Conservation (phyloP, 2,888 invertebrate genomes). For the Physocephala rufipes region DNA sequence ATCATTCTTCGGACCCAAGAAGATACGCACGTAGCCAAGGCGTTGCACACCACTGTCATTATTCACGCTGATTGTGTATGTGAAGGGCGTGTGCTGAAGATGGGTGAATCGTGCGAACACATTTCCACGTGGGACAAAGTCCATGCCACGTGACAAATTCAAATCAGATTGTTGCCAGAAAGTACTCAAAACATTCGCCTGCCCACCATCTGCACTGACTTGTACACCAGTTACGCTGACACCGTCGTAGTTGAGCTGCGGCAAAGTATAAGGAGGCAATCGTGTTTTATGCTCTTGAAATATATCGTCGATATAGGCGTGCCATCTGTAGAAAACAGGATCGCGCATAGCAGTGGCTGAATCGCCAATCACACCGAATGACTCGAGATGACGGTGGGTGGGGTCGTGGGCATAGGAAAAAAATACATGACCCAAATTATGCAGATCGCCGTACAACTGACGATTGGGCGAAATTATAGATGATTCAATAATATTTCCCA, state of each 20-base stretch:
- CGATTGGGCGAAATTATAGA: slow-evolving; percentile 76
- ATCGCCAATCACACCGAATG: slow-evolving; percentile 84
- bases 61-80: slow-evolving; percentile 73
- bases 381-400: slow-evolving; percentile 76
- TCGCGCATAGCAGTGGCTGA: slow-evolving; percentile 87
- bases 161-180: slow-evolving; percentile 84
- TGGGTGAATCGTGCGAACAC: slow-evolving; percentile 79
- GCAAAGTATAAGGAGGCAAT: slow-evolving; percentile 71
- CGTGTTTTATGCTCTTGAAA: slow-evolving; percentile 79
- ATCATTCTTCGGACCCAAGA: slow-evolving; percentile 73
- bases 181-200: slow-evolving; percentile 72
- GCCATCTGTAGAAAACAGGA: slow-evolving; percentile 88
- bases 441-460: slow-evolving; percentile 79
- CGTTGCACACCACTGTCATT: slow-evolving; percentile 68
- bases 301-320: slow-evolving; percentile 80
- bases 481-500: slow-evolving; percentile 84
- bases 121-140: slow-evolving; percentile 80
- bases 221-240: slow-evolving; percentile 71
- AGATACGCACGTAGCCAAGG: slow-evolving; percentile 74
- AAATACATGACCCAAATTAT: slow-evolving; percentile 84
- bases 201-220: slow-evolving; percentile 68
- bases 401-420: slow-evolving; percentile 84
- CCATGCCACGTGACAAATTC: slow-evolving; percentile 81
- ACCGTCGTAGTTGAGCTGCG: slow-evolving; percentile 64
- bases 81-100: slow-evolving; percentile 77